Conservation (phyloP, 2,888 invertebrate genomes). For the Pyrocoelia pectoralis region DNA sequence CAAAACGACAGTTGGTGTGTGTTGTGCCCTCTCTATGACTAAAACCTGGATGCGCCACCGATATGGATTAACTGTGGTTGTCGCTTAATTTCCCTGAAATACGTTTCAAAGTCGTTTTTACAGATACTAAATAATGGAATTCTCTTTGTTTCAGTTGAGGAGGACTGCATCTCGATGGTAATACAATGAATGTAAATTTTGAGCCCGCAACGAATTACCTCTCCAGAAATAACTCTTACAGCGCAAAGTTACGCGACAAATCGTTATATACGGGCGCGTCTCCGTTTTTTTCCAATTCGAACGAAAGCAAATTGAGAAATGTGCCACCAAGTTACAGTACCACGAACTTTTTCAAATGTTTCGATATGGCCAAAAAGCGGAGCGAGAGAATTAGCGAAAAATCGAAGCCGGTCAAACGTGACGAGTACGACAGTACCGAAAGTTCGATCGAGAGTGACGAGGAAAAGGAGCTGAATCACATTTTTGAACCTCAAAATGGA, state of each 20-base stretch:
- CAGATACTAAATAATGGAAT: no score
- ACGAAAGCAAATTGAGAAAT: slow-evolving; percentile 7
- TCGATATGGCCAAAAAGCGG: slow-evolving; percentile 6
- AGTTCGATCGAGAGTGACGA: slow-evolving; percentile 56
- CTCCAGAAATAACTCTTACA: neutral
- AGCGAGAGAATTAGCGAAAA: neutral
- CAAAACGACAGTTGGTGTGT: no score
- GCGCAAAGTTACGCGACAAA: neutral
- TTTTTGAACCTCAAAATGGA: slow-evolving; percentile 59
- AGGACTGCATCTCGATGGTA: neutral
- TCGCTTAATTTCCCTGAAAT: no score
- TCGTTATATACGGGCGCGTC: neutral
- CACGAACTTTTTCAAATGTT: slow-evolving; percentile 16
- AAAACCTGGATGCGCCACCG: no score
- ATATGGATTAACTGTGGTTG: no score
- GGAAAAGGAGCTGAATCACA: slow-evolving; percentile 57
- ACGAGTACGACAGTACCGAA: slow-evolving; percentile 54
- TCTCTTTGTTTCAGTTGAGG: neutral
- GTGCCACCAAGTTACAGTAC: neutral
- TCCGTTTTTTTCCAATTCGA: slow-evolving; percentile 4
- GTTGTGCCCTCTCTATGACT: no score
- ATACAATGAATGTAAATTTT: slow-evolving; percentile 3
- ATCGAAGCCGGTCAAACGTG: slow-evolving; percentile 15
- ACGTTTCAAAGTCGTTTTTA: no score
- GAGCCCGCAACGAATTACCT: neutral